These are phyloP conservation scores for Pheosia tremula DNA, from an alignment of 2,888 invertebrate species.

Conservation along the genomic window DNA sequence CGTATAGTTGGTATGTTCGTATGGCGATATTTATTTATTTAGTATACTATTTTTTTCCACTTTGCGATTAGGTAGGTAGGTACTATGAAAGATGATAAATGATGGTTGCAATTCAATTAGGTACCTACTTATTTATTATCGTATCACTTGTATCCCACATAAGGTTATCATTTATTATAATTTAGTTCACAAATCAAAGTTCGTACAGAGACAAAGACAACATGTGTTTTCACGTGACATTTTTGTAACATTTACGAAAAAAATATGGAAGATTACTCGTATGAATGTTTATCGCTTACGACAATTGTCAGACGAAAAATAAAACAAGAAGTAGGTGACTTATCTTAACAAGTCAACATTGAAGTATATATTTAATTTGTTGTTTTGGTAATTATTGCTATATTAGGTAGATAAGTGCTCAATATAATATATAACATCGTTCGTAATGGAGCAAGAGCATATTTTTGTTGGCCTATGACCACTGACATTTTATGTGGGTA, in stretches of 20 bases:
- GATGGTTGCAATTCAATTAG: too few relatives aligned
- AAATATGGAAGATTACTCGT: not conserved
- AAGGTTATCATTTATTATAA: not conserved
- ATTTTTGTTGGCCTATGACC: too few relatives aligned
- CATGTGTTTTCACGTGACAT: not conserved
- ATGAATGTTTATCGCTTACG: not conserved
- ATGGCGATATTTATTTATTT: too few relatives aligned
- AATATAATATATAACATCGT: too few relatives aligned
- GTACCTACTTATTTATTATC: not conserved
- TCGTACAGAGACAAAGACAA: not conserved
- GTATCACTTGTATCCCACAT: conserved; percentile 10
- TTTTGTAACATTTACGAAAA: not conserved
- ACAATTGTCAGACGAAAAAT: not conserved
- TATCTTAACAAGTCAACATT: not conserved
- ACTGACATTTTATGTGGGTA: too few relatives aligned
- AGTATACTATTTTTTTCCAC: too few relatives aligned
- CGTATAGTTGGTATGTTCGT: too few relatives aligned
- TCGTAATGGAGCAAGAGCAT: too few relatives aligned
- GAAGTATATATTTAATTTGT: not conserved
- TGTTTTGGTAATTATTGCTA: conserved; percentile 4
- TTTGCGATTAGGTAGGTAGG: too few relatives aligned
- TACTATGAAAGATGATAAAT: too few relatives aligned
- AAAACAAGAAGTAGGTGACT: not conserved
- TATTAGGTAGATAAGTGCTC: too few relatives aligned
- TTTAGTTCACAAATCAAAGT: not conserved